Evolutionary conservation across 2,797 vertebrate species (phyloP), one percentile per base, ranked within the genome.

Genomic region (Dendrocincla fuliginosa): DNA sequence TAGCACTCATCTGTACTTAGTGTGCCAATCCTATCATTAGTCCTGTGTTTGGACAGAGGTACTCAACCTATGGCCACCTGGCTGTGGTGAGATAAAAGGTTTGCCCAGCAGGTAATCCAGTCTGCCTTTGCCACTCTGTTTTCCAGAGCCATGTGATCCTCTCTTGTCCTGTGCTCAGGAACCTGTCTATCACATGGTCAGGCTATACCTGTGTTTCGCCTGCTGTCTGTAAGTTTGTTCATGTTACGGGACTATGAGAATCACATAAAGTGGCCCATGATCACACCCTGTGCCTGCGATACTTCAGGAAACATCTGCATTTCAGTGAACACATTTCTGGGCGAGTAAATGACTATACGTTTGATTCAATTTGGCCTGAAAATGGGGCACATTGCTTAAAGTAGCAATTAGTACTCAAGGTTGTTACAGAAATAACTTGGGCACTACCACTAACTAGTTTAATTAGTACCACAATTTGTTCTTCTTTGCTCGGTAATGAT

Each of bases 281-380:
- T 64, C 30, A 2, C 13, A 6, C 60, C 28, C 16, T 17, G 30
- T 71, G 37, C 30, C 83, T 19, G 3, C 22, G 50, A 35, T 77
- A 71, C 68, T 84, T 83, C 49, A 60, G 69, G 50, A 68, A 53
- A 65, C n/a, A 25, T 39, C 33, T 64, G 8, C 22, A 23, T 84
- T 90, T 93, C 61, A 32, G 39, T 44, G n/a, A 73, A 35, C 52
- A 12, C 17, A 13, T 32, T 89, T 13, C 16, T 8, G 12, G 0
- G 23, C 0, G 0, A 41, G 27, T 85, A 52, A 37, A 30, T 61
- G n/a, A 7, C n/a, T 79, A 19, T 32, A 27, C 1, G 2, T 59
- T n/a, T 87, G 47, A 37, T 79, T 67, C 24, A 80, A 3, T 80
- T 63, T 37, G 63, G 33, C 47, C 65, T 75, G 73, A 84, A 84